Evolutionary conservation across 2,888 invertebrate genomes (phyloP).

Genomic region (Apodemia mormo): DNA sequence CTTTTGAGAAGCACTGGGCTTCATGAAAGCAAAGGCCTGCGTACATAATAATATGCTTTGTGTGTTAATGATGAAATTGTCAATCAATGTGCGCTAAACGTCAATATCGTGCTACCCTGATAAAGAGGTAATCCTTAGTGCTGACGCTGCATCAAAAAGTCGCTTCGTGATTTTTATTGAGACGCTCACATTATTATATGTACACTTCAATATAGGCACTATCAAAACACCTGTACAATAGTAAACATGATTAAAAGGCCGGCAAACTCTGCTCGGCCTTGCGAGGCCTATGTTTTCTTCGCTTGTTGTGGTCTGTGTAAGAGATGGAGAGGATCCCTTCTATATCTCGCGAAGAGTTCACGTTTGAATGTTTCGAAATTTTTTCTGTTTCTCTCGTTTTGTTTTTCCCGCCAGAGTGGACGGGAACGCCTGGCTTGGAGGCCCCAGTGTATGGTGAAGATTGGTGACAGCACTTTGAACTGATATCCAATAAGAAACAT

Average conservation of each 20-base stretch:
- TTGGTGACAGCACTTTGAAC: constrained; percentile 92
- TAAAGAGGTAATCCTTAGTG: too few relatives aligned
- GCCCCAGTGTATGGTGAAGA: constrained; percentile 95
- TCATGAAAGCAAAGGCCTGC: too few relatives aligned
- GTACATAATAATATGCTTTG: too few relatives aligned
- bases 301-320: constrained; percentile 56
- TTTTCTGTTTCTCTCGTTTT: constrained; percentile 91
- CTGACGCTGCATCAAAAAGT: too few relatives aligned
- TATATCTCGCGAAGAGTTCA: constrained; percentile 89
- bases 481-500: constrained; percentile 94
- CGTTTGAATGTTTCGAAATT: constrained; percentile 91
- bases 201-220: constrained; percentile 14
- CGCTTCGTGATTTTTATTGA: not conserved
- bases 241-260: constrained; percentile 55
- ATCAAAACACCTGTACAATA: constrained; percentile 45
- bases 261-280: constrained; percentile 66
- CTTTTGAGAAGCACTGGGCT: too few relatives aligned
- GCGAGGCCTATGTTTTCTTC: constrained; percentile 75
- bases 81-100: too few relatives aligned
- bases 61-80: too few relatives aligned
- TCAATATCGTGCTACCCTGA: too few relatives aligned
- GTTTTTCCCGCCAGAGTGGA: constrained; percentile 93
- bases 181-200: not conserved
- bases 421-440: constrained; percentile 89
- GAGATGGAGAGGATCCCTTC: constrained; percentile 83